These are phyloP conservation scores for Pantherophis guttatus DNA, from an alignment of 2,113 vertebrate genomes.

Conservation along the genomic window DNA sequence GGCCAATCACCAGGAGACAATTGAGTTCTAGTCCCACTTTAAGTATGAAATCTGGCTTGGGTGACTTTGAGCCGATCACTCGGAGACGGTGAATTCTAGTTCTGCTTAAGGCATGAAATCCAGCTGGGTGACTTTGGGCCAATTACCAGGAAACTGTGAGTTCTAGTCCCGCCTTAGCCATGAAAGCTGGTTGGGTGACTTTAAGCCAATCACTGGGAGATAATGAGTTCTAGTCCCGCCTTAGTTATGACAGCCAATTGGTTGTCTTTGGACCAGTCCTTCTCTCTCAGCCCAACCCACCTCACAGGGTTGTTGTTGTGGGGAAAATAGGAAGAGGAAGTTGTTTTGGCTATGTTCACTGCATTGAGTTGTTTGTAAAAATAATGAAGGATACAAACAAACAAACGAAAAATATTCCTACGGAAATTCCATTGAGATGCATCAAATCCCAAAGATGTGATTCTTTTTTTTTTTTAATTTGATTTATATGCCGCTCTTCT, in stretches of 20 bases:
- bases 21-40: neutral
- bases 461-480: neutral
- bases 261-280: neutral
- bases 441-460: neutral
- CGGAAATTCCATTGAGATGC: neutral
- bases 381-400: neutral
- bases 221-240: neutral
- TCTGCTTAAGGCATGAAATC: no score
- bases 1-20: no score
- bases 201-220: neutral
- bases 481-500: no score
- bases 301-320: no score
- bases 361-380: neutral
- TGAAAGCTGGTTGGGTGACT: neutral
- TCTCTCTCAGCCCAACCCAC: no score
- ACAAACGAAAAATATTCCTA: neutral
- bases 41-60: neutral
- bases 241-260: neutral
- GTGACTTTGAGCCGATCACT: no score
- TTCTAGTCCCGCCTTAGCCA: neutral
- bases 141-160: no score
- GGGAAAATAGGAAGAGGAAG: no score
- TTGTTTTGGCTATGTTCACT: neutral
- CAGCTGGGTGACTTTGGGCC: no score
- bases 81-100: no score